These are phyloP conservation scores for Agelas oroides DNA, from an alignment of 37 sponge, comb jelly and placozoan species.

Conservation along the genomic window DNA sequence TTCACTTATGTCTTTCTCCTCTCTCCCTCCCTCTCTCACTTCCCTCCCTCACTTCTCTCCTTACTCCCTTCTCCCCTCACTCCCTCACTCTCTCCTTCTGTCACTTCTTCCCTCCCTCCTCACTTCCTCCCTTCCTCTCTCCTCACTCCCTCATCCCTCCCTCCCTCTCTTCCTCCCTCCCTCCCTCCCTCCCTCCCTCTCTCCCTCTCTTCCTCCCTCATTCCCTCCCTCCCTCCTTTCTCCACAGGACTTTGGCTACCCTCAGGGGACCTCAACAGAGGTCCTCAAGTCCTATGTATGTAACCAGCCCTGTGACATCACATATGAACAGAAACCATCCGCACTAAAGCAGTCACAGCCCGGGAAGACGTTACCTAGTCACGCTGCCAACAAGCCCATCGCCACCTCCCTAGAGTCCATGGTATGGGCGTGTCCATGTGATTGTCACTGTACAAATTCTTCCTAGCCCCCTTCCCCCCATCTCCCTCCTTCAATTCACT, in stretches of 20 bases:
- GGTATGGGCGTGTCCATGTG: background rate
- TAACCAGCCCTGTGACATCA: conserved; percentile 74
- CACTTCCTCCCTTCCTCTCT: background rate
- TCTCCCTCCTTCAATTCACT: background rate
- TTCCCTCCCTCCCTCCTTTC: background rate
- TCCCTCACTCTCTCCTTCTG: background rate
- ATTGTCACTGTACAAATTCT: background rate
- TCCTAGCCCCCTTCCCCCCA: background rate
- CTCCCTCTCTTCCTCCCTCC: background rate
- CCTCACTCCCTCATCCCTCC: background rate
- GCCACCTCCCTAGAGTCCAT: conserved; percentile 78
- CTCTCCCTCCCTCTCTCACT: too few relatives aligned
- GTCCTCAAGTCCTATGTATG: conserved; percentile 89
- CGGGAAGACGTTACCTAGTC: conserved; percentile 70
- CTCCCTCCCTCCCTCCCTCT: background rate
- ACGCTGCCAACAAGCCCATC: conserved; percentile 90
- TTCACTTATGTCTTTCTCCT: background rate
- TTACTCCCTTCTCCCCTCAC: background rate
- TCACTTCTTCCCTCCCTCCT: background rate
- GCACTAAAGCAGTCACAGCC: background rate
- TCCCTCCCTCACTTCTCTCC: too few relatives aligned
- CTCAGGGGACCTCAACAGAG: conserved; percentile 90
- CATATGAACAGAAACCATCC: conserved; percentile 46
- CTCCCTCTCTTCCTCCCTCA: background rate
- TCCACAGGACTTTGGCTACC: conserved; percentile 93